Conservation (phyloP, 2,888 invertebrate genomes). For the Noctua janthe region DNA sequence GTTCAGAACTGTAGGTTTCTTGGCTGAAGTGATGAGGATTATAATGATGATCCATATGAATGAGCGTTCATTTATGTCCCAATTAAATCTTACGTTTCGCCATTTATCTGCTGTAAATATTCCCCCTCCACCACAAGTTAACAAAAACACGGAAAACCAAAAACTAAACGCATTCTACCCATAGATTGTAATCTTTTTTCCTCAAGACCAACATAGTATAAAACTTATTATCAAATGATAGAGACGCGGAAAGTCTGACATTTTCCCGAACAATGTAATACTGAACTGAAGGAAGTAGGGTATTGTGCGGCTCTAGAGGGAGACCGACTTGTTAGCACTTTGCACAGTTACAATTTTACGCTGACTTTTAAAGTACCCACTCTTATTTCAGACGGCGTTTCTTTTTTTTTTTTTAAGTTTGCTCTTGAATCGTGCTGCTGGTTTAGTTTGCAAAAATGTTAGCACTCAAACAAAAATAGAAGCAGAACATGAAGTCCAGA, state of each 20-base stretch:
- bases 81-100: neutral
- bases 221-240: neutral
- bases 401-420: neutral
- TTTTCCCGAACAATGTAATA: slow-evolving; percentile 15
- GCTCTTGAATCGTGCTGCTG: neutral
- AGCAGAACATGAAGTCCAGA: neutral
- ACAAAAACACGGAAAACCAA: neutral
- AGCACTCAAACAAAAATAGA: neutral
- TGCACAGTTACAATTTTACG: neutral
- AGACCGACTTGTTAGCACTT: slow-evolving; percentile 27
- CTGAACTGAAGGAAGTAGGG: slow-evolving; percentile 17
- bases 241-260: neutral
- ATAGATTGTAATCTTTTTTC: neutral
- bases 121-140: neutral
- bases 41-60: neutral
- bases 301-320: slow-evolving; percentile 12
- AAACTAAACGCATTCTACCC: neutral
- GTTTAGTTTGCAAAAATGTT: neutral
- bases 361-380: slow-evolving; percentile 9
- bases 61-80: too few species aligned
- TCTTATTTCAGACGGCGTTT: neutral
- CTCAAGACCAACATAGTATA: neutral
- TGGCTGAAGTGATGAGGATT: neutral
- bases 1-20: neutral
- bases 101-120: neutral